Percentiles rank a stretch among this genome's conserved stretches.
phyloP scores from a whole-genome alignment of 2,888 invertebrate species.

The Electrophaes corylata region DNA sequence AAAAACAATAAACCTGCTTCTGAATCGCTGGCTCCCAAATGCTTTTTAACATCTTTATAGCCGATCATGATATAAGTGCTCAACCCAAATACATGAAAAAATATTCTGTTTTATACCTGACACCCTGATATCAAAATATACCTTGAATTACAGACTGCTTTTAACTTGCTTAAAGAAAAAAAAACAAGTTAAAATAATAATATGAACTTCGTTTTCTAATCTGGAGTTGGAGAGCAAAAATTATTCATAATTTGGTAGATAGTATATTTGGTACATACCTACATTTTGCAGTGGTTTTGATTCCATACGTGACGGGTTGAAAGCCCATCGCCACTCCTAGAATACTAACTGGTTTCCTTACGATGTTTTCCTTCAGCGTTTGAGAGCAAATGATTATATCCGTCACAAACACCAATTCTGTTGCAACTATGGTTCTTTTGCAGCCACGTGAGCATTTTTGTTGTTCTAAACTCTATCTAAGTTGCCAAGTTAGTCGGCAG shows the following conservation, averaged over 20 bases:
- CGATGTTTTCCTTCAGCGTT: no score
- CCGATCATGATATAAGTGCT: slow-evolving; percentile 26
- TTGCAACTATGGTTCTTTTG: slow-evolving; percentile 31
- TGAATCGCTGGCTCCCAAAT: slow-evolving; percentile 26
- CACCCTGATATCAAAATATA: neutral
- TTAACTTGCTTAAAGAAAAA: no score
- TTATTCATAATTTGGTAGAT: no score
- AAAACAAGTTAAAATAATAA: no score
- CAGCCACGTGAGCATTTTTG: slow-evolving; percentile 35
- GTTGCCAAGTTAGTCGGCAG: slow-evolving; percentile 35
- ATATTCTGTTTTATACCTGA: neutral
- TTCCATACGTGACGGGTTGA: no score
- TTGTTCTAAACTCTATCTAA: slow-evolving; percentile 38
- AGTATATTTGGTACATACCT: no score
- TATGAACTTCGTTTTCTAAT: no score
- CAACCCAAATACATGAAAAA: slow-evolving; percentile 11
- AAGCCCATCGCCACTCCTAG: no score
- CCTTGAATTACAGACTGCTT: neutral
- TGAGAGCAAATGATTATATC: no score
- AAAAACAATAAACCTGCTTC: slow-evolving; percentile 29
- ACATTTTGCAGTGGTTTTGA: no score
- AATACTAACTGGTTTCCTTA: no score
- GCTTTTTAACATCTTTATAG: slow-evolving; percentile 35
- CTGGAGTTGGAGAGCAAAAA: no score
- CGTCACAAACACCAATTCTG: slow-evolving; percentile 7